These are phyloP conservation scores for Papilio elwesi DNA, from an alignment of 2,888 invertebrate species.

Conservation along the genomic window DNA sequence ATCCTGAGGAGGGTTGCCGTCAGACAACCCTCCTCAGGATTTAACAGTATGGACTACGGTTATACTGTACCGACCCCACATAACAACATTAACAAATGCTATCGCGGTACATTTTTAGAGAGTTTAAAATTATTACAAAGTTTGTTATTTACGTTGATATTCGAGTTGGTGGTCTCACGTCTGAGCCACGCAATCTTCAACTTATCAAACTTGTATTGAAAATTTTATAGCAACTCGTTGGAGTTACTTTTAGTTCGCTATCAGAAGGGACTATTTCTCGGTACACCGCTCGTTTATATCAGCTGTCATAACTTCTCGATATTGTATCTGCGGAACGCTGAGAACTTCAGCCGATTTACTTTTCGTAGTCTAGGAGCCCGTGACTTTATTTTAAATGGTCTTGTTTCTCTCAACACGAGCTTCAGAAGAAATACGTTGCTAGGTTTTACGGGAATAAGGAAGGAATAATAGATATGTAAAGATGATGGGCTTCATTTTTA, in stretches of 20 bases:
- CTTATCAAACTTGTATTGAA: slow-evolving; percentile 18
- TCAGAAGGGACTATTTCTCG: slow-evolving; percentile 35
- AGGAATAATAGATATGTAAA: no score
- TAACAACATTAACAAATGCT: no score
- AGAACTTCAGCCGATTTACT: slow-evolving; percentile 27
- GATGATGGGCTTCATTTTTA: no score
- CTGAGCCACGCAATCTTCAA: slow-evolving; percentile 3
- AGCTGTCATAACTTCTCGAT: slow-evolving; percentile 38
- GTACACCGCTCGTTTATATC: slow-evolving; percentile 38
- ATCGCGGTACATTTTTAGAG: no score
- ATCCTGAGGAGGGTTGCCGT: no score
- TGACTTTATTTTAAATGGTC: slow-evolving; percentile 18
- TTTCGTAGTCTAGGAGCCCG: slow-evolving; percentile 31
- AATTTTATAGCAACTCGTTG: slow-evolving; percentile 12
- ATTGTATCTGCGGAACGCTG: slow-evolving; percentile 26
- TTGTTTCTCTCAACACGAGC: no score
- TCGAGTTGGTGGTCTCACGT: not conserved
- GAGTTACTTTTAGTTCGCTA: slow-evolving; percentile 30
- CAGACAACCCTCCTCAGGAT: no score
- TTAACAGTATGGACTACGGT: no score
- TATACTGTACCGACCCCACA: no score
- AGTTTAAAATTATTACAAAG: not conserved
- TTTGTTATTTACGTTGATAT: not conserved
- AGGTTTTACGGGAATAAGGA: no score
- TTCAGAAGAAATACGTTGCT: no score